phyloP scores from a whole-genome alignment of 2,888 invertebrate species.

The Myopa testacea region DNA sequence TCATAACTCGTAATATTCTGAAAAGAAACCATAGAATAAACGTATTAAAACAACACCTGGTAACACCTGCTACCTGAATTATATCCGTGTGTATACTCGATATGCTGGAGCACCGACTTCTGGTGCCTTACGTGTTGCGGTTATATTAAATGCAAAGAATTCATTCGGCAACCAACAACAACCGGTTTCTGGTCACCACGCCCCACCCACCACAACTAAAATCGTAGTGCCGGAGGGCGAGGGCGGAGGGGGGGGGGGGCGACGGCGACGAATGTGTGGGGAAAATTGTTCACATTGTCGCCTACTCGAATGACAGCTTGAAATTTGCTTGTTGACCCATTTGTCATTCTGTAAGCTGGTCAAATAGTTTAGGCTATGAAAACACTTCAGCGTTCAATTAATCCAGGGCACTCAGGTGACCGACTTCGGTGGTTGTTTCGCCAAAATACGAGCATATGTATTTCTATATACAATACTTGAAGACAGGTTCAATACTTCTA shows the following conservation, averaged over 20 bases:
- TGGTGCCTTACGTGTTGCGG: neutral
- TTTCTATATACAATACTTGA: neutral
- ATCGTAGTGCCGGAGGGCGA: neutral
- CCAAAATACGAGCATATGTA: neutral
- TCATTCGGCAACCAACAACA: neutral
- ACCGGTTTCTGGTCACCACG: neutral
- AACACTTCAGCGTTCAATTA: neutral
- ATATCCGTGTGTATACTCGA: neutral
- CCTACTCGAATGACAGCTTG: neutral
- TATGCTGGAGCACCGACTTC: neutral
- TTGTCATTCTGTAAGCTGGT: neutral
- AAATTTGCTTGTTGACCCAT: slow-evolving; percentile 5
- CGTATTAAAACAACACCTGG: too few relatives aligned
- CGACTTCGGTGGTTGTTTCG: neutral
- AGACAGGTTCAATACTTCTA: neutral
- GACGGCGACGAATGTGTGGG: neutral
- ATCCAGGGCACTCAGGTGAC: neutral
- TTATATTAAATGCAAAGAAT: slow-evolving; percentile 4
- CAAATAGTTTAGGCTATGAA: neutral
- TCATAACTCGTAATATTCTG: neutral
- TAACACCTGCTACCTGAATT: neutral
- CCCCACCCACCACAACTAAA: neutral
- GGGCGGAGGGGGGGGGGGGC: neutral
- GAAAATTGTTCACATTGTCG: slow-evolving; percentile 3
- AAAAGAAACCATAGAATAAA: neutral